Conservation (phyloP, 1,140 invertebrate genomes). For the Liolophura sinensis region DNA sequence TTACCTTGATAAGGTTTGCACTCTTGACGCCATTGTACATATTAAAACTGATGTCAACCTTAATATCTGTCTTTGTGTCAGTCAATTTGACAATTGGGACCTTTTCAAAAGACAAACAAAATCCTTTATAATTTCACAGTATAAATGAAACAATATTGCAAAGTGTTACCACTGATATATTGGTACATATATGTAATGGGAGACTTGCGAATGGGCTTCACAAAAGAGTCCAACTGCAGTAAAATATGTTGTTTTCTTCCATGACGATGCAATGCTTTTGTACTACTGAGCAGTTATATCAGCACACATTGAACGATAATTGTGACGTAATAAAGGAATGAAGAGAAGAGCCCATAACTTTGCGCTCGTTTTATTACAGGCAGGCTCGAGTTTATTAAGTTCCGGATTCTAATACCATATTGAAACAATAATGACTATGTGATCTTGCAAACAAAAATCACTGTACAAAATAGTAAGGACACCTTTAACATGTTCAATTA, state of each 20-base stretch:
- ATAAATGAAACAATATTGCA: not conserved
- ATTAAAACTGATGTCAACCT: constrained; percentile 98
- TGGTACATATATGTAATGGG: not conserved
- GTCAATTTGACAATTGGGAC: constrained; percentile 97
- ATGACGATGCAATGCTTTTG: too few species aligned
- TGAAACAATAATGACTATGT: too few species aligned
- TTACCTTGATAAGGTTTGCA: constrained; percentile 87
- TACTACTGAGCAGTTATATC: too few species aligned
- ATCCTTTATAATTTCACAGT: not conserved
- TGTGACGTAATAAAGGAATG: too few species aligned
- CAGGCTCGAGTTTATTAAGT: too few species aligned
- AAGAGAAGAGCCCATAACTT: too few species aligned
- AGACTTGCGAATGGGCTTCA: too few species aligned
- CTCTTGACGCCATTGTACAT: constrained; percentile 80
- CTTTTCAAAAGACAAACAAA: constrained; percentile 46
- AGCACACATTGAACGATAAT: too few species aligned
- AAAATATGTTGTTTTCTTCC: too few species aligned
- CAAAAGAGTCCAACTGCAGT: too few species aligned
- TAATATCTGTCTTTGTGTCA: constrained; percentile 90
- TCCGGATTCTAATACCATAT: too few species aligned
- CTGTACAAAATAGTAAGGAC: not conserved
- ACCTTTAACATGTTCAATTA: not conserved
- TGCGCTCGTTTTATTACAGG: too few species aligned
- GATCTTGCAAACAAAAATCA: not conserved
- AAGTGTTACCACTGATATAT: not conserved